A percentile compares a stretch with the other conserved stretches of the same genome.
These are phyloP conservation scores for Amblyjoppa proteus DNA, from an alignment of 2,888 invertebrate genomes.

Conservation along the genomic window DNA sequence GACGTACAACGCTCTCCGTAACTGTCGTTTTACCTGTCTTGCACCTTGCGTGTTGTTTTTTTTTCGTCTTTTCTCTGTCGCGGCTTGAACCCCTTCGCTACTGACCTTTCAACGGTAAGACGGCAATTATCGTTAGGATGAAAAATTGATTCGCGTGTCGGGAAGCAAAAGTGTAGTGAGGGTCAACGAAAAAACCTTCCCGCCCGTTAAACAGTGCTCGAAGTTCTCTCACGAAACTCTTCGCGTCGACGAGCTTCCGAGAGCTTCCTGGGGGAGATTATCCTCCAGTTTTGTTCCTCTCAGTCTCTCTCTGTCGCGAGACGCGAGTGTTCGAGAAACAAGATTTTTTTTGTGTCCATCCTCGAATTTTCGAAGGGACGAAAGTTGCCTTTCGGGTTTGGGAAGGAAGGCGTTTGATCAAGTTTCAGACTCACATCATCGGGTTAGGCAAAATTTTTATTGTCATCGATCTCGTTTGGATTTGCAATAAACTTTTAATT, in stretches of 20 bases:
- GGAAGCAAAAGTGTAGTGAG: slow-evolving; percentile 2
- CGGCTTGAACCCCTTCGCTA: background rate
- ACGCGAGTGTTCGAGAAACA: background rate
- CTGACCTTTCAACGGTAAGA: background rate
- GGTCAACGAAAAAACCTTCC: slow-evolving; percentile 1
- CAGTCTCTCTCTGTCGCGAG: no score
- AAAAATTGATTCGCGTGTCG: background rate
- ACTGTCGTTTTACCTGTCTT: slow-evolving; percentile 2
- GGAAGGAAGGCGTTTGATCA: background rate
- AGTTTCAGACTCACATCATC: background rate
- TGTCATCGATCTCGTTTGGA: background rate
- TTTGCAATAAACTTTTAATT: background rate
- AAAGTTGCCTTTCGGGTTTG: background rate
- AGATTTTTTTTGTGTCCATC: background rate
- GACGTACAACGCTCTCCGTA: background rate
- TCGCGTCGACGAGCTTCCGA: background rate
- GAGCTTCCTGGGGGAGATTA: slow-evolving; percentile 44
- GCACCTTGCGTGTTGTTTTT: background rate
- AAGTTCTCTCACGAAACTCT: background rate
- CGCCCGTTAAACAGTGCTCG: slow-evolving; percentile 46
- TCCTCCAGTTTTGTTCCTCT: background rate
- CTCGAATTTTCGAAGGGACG: background rate
- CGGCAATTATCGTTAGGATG: background rate
- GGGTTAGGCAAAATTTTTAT: background rate
- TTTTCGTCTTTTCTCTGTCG: background rate